Evolutionary conservation across 2,113 vertebrate genomes (phyloP).

Genomic region (Bufo gargarizans): DNA sequence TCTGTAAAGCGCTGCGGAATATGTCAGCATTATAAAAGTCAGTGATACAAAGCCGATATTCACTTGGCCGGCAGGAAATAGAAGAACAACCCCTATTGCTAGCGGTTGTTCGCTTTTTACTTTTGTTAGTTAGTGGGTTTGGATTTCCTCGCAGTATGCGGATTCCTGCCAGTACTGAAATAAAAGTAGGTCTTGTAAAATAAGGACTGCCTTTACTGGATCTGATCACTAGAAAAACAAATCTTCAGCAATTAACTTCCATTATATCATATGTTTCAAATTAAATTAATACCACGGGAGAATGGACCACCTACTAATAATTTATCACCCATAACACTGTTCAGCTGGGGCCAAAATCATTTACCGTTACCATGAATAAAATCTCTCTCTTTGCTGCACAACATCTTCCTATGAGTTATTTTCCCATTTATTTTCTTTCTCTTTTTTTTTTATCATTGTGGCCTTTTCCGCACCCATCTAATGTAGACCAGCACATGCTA

Average conservation of each 20-base stretch:
- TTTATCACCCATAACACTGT: neutral
- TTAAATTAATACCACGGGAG: neutral
- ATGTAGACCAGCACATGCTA: slow-evolving; percentile 7
- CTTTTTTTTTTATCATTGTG: neutral
- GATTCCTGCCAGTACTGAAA: neutral
- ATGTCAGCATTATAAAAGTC: no score
- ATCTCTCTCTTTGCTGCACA: neutral
- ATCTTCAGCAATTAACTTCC: neutral
- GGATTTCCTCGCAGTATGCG: neutral
- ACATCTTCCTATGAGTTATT: neutral
- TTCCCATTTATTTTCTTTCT: slow-evolving; percentile 12
- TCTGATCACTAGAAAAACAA: neutral
- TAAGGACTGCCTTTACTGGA: neutral
- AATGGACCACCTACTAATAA: slow-evolving; percentile 24
- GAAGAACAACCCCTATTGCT: neutral
- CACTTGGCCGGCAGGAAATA: neutral
- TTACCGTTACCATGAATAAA: neutral
- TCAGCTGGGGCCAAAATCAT: neutral
- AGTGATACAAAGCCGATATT: no score
- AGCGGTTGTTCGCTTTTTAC: neutral
- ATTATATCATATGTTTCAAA: slow-evolving; percentile 22
- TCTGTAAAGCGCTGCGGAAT: no score
- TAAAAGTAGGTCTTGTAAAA: slow-evolving; percentile 8
- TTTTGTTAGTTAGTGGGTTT: neutral
- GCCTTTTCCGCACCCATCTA: neutral